phyloP scores from a whole-genome alignment of 2,888 invertebrate species.

The Phorcus lineatus region DNA sequence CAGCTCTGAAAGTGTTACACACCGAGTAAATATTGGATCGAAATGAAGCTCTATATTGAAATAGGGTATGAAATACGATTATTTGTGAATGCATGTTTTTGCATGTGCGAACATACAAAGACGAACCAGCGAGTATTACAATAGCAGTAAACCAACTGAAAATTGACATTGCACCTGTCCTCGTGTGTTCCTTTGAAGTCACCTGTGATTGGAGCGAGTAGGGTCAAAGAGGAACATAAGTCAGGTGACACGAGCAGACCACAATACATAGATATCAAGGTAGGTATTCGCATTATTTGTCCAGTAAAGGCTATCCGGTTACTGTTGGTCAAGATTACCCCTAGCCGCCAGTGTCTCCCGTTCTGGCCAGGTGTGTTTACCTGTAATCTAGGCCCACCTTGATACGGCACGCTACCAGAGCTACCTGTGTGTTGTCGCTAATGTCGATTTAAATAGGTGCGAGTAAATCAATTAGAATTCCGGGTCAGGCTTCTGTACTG shows the following conservation, averaged over 20 bases:
- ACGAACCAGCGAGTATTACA: too few relatives aligned
- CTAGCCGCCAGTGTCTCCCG: not conserved
- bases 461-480: constrained; percentile 23
- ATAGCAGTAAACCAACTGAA: too few relatives aligned
- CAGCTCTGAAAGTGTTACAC: too few relatives aligned
- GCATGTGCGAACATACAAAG: too few relatives aligned
- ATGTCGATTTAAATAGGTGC: constrained; percentile 20
- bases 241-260: not conserved
- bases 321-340: not conserved
- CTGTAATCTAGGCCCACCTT: not conserved
- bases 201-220: too few relatives aligned
- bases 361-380: constrained; percentile 4
- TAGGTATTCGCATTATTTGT: constrained; percentile 7
- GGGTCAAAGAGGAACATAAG: not conserved
- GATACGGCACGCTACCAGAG: constrained; percentile 9
- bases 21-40: too few relatives aligned
- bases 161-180: too few relatives aligned
- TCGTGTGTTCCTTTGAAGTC: too few relatives aligned
- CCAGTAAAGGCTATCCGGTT: not conserved
- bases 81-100: too few relatives aligned
- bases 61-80: too few relatives aligned
- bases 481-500: not conserved
- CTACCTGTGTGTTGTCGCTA: constrained; percentile 6
- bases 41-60: too few relatives aligned
- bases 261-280: constrained; percentile 2